These are phyloP conservation scores for Tetropium fuscum DNA, from an alignment of 2,888 invertebrate species.

Conservation along the genomic window DNA sequence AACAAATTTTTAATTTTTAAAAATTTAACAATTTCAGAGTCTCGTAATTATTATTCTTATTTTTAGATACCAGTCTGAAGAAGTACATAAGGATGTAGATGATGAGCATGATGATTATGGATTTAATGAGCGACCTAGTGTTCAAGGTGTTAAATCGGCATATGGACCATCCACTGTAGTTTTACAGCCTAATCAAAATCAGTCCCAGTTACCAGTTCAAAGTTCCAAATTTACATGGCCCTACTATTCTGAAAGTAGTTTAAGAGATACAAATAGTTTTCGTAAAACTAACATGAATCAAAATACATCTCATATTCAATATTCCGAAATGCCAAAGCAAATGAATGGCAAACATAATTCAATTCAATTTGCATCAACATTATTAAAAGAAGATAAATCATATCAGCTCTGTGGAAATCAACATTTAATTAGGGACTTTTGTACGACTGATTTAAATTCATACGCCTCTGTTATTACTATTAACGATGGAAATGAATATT, in stretches of 20 bases:
- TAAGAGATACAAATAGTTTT: conserved; percentile 56
- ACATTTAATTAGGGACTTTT: conserved; percentile 48
- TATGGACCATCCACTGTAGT: conserved; percentile 85
- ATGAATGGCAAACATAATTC: conserved; percentile 45
- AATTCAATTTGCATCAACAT: conserved; percentile 58
- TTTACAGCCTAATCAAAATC: conserved; percentile 83
- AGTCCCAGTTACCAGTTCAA: conserved; percentile 69
- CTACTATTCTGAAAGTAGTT: conserved; percentile 73
- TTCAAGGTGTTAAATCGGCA: conserved; percentile 89
- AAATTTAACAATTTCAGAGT: too few species aligned
- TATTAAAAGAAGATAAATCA: conserved; percentile 63
- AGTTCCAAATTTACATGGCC: conserved; percentile 72
- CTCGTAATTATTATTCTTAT: too few species aligned
- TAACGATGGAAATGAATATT: conserved; percentile 58
- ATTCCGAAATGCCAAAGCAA: conserved; percentile 50
- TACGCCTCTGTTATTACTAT: conserved; percentile 37
- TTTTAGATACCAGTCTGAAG: conserved; percentile 34
- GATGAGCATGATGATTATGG: conserved; percentile 92
- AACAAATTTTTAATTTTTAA: too few species aligned
- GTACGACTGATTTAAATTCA: conserved; percentile 38
- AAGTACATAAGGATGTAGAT: conserved; percentile 70
- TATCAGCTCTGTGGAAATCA: conserved; percentile 69
- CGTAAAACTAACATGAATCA: conserved; percentile 56
- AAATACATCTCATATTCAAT: conserved; percentile 49
- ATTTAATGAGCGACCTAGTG: conserved; percentile 89